Evolutionary conservation across 2,113 vertebrate species (phyloP).

Genomic region (Pitta sordida): DNA sequence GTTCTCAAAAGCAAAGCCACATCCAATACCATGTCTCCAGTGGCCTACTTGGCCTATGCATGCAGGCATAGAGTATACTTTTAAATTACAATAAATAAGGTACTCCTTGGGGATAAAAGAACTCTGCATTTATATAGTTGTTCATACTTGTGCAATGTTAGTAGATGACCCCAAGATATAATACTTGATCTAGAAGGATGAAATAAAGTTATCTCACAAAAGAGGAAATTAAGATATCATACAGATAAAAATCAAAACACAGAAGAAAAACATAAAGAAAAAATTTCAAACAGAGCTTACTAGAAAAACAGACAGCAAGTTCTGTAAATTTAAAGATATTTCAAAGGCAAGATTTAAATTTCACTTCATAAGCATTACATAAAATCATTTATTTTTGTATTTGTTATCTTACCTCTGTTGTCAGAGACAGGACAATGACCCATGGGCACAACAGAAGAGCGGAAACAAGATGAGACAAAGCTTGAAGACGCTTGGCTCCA

Average conservation of each 20-base stretch:
- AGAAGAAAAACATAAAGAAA: background rate
- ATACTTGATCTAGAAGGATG: background rate
- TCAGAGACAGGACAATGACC: slow-evolving; percentile 89
- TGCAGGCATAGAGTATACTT: background rate
- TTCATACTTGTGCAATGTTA: background rate
- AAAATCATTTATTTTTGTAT: background rate
- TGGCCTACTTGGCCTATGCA: background rate
- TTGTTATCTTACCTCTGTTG: slow-evolving; percentile 85
- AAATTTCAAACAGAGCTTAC: background rate
- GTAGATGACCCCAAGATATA: background rate
- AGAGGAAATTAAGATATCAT: background rate
- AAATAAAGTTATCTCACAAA: background rate
- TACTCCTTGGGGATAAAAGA: background rate
- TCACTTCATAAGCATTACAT: background rate
- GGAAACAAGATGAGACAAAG: slow-evolving; percentile 90
- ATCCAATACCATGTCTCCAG: background rate
- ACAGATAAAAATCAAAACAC: background rate
- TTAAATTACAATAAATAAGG: background rate
- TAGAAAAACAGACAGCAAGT: background rate
- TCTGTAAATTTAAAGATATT: background rate
- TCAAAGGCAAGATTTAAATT: background rate
- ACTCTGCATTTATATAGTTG: background rate
- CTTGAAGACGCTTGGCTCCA: slow-evolving; percentile 91
- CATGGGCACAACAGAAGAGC: slow-evolving; percentile 88
- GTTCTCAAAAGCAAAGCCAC: background rate